These are phyloP conservation scores for Caenorhabditis zanzibari DNA, from an alignment of 2,888 invertebrate species.

Conservation along the genomic window DNA sequence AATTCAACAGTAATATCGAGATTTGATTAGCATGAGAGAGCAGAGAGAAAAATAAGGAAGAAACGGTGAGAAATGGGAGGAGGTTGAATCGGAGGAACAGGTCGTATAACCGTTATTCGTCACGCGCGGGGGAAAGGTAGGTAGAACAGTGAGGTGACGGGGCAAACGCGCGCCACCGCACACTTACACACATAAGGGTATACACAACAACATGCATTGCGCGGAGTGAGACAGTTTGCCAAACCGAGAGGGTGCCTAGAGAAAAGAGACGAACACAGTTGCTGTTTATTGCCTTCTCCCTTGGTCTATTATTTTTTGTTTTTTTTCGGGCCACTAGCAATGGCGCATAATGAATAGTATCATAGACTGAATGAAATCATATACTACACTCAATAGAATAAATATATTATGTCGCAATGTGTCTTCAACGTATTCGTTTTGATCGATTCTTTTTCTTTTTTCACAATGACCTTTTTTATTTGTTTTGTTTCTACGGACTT, in stretches of 20 bases:
- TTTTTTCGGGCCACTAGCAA: background rate
- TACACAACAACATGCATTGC: slow-evolving; percentile 24
- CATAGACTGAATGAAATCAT: slow-evolving; percentile 3
- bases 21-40: background rate
- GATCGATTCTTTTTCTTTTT: background rate
- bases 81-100: too few species aligned
- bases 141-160: background rate
- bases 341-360: too few species aligned
- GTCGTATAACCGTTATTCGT: slow-evolving; percentile 15
- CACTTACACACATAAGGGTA: slow-evolving; percentile 14
- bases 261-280: slow-evolving; percentile 6
- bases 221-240: background rate
- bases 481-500: background rate
- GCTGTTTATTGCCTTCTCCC: background rate
- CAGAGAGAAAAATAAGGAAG: background rate
- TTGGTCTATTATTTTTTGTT: slow-evolving; percentile 11
- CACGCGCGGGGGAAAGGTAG: slow-evolving; percentile 3
- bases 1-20: background rate
- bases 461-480: slow-evolving; percentile 3
- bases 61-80: background rate
- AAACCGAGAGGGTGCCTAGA: slow-evolving; percentile 17
- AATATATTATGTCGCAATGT: too few species aligned
- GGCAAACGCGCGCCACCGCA: slow-evolving; percentile 35
- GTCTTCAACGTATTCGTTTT: too few species aligned
- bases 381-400: too few species aligned